These are phyloP conservation scores for Tetrax tetrax DNA, from an alignment of 2,113 vertebrate species.

Conservation along the genomic window DNA sequence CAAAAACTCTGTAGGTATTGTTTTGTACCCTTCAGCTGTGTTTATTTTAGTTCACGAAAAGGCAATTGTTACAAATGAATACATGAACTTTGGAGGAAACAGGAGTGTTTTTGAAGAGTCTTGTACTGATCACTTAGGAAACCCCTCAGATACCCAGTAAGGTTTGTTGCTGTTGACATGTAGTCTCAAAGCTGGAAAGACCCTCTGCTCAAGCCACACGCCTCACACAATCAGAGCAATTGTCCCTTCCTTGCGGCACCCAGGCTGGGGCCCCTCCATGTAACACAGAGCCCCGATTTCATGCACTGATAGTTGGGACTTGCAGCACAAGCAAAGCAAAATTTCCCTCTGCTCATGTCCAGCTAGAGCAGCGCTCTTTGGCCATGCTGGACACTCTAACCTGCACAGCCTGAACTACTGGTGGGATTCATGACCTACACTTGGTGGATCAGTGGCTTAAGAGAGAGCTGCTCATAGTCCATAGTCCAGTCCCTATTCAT, in stretches of 20 bases:
- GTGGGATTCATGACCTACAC: neutral
- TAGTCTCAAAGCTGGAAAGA: neutral
- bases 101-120: fast-evolving
- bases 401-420: neutral
- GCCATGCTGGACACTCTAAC: neutral
- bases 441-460: neutral
- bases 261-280: neutral
- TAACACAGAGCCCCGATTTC: neutral
- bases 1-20: neutral
- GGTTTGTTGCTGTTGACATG: neutral
- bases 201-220: neutral
- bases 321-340: fast-evolving
- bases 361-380: neutral
- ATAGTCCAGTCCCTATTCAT: too few species aligned
- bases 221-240: neutral
- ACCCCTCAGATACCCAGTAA: fast-evolving
- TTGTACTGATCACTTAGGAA: neutral
- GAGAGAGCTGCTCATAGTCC: neutral
- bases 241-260: neutral
- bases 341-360: neutral
- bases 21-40: neutral
- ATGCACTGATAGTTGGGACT: neutral
- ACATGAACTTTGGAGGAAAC: neutral
- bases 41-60: conserved; percentile 37
- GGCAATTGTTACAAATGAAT: neutral